Base-by-base conservation (phyloP, 2,888 invertebrate genomes). In the Monopis laevigella region DNA sequence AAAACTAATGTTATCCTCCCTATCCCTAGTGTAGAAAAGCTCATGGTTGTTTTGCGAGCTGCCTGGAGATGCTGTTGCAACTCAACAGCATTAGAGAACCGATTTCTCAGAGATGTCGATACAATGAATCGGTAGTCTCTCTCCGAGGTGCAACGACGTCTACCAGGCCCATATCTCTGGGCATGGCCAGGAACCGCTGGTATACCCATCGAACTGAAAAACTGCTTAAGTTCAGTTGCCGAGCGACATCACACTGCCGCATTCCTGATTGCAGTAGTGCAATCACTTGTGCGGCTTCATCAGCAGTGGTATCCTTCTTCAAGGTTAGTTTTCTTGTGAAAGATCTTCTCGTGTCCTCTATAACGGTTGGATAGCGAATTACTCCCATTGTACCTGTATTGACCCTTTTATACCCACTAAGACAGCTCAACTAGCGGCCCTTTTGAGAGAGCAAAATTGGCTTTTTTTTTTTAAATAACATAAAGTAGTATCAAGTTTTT, bases 211-310 rank as follows among this genome's bases (percentile, higher is more conserved):
- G 39, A 14, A 43, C 41, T 5, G 40, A 30, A 42, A 43, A 48
- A 21, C 41, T 41, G 28, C 43, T 46, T n/a, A 46, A 24, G 26
- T 41, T 38, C 7, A 38, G 41, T 27, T 43, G 40, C 40, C 45
- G 44, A 42, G 42, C 44, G 28, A 47, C 43, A 44, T 46, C 43
- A 44, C 42, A 36, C 30, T 48, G 44, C 38, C 45, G 45, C 41
- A 43, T 43, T 35, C 45, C 45, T 43, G 42, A 40, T 42, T 44
- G 45, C 34, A 45, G 43, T 29, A 43, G 43, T 43, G 38, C 43
- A 24, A 48, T 19, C 29, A 43, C 43, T 41, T 45, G 39, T 24
- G 39, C 41, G 38, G 45, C 39, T 48, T 46, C 40, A 29, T 26
- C 39, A 12, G 34, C 14, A 16, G 27, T 42, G 24, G 8, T 44